phyloP scores from a whole-genome alignment of 1,140 invertebrate species.

The Drosophila bocqueti region DNA sequence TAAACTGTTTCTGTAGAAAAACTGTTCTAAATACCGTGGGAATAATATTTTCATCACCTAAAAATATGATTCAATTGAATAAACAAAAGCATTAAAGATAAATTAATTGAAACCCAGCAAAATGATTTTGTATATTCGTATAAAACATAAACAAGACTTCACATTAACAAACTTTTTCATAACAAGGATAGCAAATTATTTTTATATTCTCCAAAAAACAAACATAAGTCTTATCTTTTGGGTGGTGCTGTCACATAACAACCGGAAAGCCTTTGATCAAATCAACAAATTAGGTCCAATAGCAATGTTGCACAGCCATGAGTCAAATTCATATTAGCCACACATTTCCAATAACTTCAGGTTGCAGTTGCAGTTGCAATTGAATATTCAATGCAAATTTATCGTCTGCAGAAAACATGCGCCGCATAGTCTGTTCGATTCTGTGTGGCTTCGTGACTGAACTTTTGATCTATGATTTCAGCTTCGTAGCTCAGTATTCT shows the following conservation, averaged over 20 bases:
- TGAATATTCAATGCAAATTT: slow-evolving; percentile 40
- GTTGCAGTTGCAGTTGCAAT: slow-evolving; percentile 28
- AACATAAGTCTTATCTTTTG: background rate
- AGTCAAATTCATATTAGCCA: slow-evolving; percentile 53
- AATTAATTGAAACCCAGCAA: background rate
- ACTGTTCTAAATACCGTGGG: too few species aligned
- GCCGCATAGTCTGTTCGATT: slow-evolving; percentile 60
- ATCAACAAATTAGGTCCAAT: slow-evolving; percentile 25
- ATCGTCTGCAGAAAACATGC: slow-evolving; percentile 47
- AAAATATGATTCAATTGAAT: too few species aligned
- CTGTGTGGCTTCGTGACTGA: slow-evolving; percentile 75
- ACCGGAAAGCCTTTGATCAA: slow-evolving; percentile 12
- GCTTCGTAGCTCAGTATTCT: slow-evolving; percentile 33
- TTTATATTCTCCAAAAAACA: background rate
- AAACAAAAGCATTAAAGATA: too few species aligned
- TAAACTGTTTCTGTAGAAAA: too few species aligned
- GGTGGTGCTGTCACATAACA: background rate
- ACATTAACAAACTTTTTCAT: too few species aligned
- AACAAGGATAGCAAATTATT: background rate
- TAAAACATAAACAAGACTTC: too few species aligned
- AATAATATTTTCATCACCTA: background rate
- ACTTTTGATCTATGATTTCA: slow-evolving; percentile 71
- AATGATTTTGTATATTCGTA: background rate
- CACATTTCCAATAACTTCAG: slow-evolving; percentile 39
- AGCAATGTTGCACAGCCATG: slow-evolving; percentile 16